Percentiles rank a stretch among this genome's conserved stretches.
Evolutionary conservation across 1,140 invertebrate genomes (phyloP).

Genomic region (Drosophila obscura): DNA sequence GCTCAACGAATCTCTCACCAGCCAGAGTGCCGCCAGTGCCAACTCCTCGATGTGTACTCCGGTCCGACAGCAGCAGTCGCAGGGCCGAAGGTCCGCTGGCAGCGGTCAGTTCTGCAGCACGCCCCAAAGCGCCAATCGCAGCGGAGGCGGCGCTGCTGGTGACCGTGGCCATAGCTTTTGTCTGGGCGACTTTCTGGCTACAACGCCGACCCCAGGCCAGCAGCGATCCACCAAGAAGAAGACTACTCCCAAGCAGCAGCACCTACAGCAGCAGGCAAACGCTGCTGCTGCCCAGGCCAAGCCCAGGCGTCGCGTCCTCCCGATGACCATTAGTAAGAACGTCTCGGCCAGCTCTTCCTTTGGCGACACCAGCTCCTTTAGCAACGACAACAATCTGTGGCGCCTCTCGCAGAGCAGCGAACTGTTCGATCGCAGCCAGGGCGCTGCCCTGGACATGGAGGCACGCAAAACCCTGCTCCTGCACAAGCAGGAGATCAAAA

Average conservation of each 20-base stretch:
- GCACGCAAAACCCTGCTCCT: constrained; percentile 64
- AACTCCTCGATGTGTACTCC: constrained; percentile 26
- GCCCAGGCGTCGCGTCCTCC: constrained; percentile 73
- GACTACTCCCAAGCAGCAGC: constrained; percentile 49
- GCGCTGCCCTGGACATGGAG: constrained; percentile 58
- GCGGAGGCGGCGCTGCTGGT: background rate
- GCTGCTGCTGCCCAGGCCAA: constrained; percentile 37
- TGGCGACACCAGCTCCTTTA: constrained; percentile 75
- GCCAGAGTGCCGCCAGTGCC: constrained; percentile 28
- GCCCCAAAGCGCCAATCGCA: constrained; percentile 48
- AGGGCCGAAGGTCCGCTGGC: constrained; percentile 39
- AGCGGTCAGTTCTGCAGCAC: constrained; percentile 49
- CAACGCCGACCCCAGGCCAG: constrained; percentile 51
- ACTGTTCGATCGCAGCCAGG: constrained; percentile 66
- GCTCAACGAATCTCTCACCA: constrained; percentile 35
- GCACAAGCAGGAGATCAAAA: constrained; percentile 65
- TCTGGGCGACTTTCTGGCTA: constrained; percentile 67
- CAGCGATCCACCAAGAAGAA: constrained; percentile 66
- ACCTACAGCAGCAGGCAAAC: constrained; percentile 5
- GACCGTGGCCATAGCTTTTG: constrained; percentile 55
- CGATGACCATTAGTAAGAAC: constrained; percentile 72
- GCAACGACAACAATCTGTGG: constrained; percentile 77
- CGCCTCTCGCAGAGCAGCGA: constrained; percentile 67
- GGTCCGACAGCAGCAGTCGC: constrained; percentile 10
- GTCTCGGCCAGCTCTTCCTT: constrained; percentile 54